These are phyloP conservation scores for Gari tellinella DNA, from an alignment of 2,888 invertebrate genomes.

Conservation along the genomic window DNA sequence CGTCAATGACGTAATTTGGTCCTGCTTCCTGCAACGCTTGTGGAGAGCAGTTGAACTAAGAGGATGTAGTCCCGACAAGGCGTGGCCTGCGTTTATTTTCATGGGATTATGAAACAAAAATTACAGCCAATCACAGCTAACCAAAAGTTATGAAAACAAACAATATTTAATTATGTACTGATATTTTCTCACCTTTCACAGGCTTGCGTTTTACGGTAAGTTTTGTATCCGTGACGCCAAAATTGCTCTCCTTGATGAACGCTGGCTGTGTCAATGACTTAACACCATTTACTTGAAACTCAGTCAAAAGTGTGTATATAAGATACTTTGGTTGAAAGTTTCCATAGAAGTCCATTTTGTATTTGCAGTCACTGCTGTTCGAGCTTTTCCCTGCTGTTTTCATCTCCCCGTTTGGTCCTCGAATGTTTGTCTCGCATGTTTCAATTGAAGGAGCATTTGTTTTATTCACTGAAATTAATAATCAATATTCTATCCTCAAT, in stretches of 20 bases:
- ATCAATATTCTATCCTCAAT: no score
- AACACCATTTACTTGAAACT: background rate
- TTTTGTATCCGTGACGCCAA: conserved; percentile 13
- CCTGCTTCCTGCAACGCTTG: no score
- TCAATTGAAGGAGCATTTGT: conserved; percentile 8
- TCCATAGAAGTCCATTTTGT: conserved; percentile 16
- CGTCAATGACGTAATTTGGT: no score
- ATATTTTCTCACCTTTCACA: conserved; percentile 11
- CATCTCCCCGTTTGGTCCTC: conserved; percentile 19
- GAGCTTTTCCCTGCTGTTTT: conserved; percentile 4
- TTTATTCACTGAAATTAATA: background rate
- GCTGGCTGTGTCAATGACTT: background rate
- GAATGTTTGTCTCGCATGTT: conserved; percentile 8
- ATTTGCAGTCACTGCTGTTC: background rate
- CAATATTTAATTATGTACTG: no score
- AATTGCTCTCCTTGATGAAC: conserved; percentile 13
- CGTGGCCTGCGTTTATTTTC: no score
- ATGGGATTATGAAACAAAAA: no score
- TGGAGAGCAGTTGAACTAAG: no score
- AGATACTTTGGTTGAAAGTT: conserved; percentile 14
- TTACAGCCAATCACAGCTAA: no score
- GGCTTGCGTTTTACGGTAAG: background rate
- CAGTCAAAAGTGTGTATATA: background rate
- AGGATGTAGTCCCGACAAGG: no score
- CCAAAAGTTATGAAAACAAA: no score